Evolutionary conservation across 2,797 vertebrate genomes (phyloP).

Genomic region (Serranus cabrilla): DNA sequence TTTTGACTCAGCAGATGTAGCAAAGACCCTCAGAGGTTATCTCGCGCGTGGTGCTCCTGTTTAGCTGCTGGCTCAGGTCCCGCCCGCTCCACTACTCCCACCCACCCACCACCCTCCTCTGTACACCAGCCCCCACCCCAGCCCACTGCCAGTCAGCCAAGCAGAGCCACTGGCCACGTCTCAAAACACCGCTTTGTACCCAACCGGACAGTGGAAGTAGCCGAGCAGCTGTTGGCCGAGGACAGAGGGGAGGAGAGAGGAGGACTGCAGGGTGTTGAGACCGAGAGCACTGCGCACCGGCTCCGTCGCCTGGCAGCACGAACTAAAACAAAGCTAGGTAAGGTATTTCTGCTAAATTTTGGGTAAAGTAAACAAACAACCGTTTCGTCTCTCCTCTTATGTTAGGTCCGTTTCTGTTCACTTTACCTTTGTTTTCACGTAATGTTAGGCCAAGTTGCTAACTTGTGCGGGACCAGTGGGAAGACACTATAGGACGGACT

Average conservation of each 20-base stretch:
- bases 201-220: slow-evolving; percentile 14
- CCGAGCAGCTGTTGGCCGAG: slow-evolving; percentile 17
- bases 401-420: neutral
- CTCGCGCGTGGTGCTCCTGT: neutral
- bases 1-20: neutral
- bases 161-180: slow-evolving; percentile 69
- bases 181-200: slow-evolving; percentile 30
- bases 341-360: neutral
- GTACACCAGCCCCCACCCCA: slow-evolving; percentile 50
- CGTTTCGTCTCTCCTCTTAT: neutral
- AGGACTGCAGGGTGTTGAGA: neutral
- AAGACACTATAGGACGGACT: neutral
- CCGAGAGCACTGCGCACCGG: neutral
- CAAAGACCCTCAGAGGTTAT: neutral
- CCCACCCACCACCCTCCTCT: neutral
- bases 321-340: slow-evolving; percentile 19
- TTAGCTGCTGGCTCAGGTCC: neutral
- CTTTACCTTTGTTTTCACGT: neutral
- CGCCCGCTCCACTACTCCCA: slow-evolving; percentile 9
- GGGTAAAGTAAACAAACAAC: rapidly evolving
- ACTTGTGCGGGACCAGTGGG: slow-evolving; percentile 5
- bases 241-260: neutral
- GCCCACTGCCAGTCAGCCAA: slow-evolving; percentile 17
- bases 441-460: neutral
- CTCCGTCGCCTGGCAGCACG: slow-evolving; percentile 13